Base-by-base conservation (phyloP, 2,797 vertebrate species). In the Remorina albescens region DNA sequence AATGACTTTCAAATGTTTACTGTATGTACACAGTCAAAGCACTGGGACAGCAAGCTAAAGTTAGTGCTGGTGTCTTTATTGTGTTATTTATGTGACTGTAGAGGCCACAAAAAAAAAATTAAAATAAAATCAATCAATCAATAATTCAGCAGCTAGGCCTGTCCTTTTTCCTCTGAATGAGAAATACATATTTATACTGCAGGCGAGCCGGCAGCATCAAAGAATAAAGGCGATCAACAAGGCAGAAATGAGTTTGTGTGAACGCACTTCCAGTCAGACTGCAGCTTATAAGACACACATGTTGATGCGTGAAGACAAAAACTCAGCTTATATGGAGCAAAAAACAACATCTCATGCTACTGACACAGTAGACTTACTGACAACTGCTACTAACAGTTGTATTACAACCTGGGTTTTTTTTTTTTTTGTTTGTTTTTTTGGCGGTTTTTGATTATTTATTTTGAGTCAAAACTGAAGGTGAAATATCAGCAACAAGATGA, bases 21-120 rank as follows among this genome's bases (percentile, higher is more conserved):
- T 65, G 39, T 90, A 87, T 89, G 79, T 88, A 89, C 85, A 91
- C 39, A 56, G 59, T 68, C 64, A 46, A 68, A 84, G 81, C 68
- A 26, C 55, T 46, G 87, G 85, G 86, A 91, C 88, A 84, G 86
- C 5, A 26, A 89, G 86, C 85, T 84, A 79, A 80, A 86, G 82
- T 72, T 34, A 23, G 41, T 18, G 86, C 87, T 89, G 88, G 80
- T 88, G 88, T 83, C 5, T 16, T 79, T 61, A 19, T 68, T 42
- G 68, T 71, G 63, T 61, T 64, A 26, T 18, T 76, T 19, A 19
- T 69, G 6, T 0, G 23, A 42, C 39, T 23, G 41, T 34, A 53
- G 67, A 67, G 28, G 37, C 46, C 56, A 78, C 50, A 70, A 69
- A 67, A 56, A 19, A 37, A 13, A n/a, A n/a, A n/a, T n/a, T n/a